Percentiles rank a stretch among this genome's conserved stretches.
phyloP scores from a whole-genome alignment of 2,888 invertebrate genomes.

The Melitaea athalia region DNA sequence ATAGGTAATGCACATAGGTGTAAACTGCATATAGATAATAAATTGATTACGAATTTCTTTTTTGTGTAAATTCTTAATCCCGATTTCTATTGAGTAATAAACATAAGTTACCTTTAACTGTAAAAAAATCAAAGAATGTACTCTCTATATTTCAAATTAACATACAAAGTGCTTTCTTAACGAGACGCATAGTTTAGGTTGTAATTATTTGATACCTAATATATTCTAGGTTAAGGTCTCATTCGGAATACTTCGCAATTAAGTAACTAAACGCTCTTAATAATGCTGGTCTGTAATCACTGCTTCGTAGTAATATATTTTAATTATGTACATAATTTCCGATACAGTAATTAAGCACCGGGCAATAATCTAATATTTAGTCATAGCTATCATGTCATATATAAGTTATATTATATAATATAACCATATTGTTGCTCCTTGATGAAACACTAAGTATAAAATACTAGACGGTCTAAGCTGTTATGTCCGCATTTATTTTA shows the following conservation, averaged over 20 bases:
- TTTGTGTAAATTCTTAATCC: too few relatives aligned
- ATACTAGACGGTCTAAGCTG: background rate
- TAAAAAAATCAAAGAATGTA: too few relatives aligned
- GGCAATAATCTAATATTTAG: slow-evolving; percentile 3
- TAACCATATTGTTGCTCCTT: background rate
- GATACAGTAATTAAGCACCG: slow-evolving; percentile 15
- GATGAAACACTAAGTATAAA: background rate
- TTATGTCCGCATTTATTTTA: too few relatives aligned
- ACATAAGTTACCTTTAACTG: too few relatives aligned
- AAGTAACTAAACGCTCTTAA: background rate
- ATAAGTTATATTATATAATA: too few relatives aligned
- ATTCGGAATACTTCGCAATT: slow-evolving; percentile 1
- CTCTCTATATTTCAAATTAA: too few relatives aligned
- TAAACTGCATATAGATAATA: too few relatives aligned
- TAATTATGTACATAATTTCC: slow-evolving; percentile 20
- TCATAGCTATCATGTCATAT: background rate
- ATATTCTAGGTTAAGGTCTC: slow-evolving; percentile 8
- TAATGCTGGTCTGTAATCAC: slow-evolving; percentile 3
- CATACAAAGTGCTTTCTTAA: too few relatives aligned
- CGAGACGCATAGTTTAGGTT: background rate
- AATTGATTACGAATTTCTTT: too few relatives aligned
- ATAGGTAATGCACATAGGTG: too few relatives aligned
- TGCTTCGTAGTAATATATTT: slow-evolving; percentile 16
- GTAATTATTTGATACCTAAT: background rate
- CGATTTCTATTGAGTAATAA: too few relatives aligned